These are phyloP conservation scores for Venustoraphidia nigricollis DNA, from an alignment of 2,888 invertebrate species.

Conservation along the genomic window DNA sequence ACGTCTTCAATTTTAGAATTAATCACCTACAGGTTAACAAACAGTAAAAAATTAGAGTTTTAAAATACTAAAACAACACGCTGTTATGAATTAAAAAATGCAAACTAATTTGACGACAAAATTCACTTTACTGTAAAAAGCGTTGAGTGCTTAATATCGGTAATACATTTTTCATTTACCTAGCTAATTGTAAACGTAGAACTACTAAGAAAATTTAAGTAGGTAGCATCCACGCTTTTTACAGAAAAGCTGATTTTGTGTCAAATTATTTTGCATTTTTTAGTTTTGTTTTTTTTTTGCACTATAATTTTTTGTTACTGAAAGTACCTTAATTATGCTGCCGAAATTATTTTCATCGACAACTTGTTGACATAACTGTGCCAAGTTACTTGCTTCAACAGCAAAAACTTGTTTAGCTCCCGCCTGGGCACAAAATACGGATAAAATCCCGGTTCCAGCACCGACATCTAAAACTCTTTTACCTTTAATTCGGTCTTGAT, in stretches of 20 bases:
- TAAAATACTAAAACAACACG: no score
- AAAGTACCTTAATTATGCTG: conserved; percentile 43
- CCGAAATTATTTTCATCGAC: conserved; percentile 55
- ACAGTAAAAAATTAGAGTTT: neutral
- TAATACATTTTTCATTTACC: no score
- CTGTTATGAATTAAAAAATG: no score
- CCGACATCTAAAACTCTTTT: conserved; percentile 79
- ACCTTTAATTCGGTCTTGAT: conserved; percentile 47
- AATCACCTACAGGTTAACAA: conserved; percentile 38
- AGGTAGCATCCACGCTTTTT: no score
- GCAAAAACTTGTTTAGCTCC: conserved; percentile 82
- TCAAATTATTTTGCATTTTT: no score
- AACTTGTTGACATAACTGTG: conserved; percentile 45
- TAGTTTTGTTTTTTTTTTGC: no score
- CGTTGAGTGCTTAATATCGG: no score
- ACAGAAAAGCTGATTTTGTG: no score
- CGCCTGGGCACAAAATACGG: conserved; percentile 76
- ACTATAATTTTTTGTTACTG: conserved; percentile 1
- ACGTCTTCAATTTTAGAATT: conserved; percentile 67
- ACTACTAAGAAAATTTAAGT: no score
- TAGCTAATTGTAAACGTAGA: no score
- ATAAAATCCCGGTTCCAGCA: conserved; percentile 77
- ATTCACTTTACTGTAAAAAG: no score
- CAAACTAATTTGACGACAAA: no score
- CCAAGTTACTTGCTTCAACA: conserved; percentile 64